Evolutionary conservation across 1,140 invertebrate species (phyloP).

Genomic region (Uloborus diversus): DNA sequence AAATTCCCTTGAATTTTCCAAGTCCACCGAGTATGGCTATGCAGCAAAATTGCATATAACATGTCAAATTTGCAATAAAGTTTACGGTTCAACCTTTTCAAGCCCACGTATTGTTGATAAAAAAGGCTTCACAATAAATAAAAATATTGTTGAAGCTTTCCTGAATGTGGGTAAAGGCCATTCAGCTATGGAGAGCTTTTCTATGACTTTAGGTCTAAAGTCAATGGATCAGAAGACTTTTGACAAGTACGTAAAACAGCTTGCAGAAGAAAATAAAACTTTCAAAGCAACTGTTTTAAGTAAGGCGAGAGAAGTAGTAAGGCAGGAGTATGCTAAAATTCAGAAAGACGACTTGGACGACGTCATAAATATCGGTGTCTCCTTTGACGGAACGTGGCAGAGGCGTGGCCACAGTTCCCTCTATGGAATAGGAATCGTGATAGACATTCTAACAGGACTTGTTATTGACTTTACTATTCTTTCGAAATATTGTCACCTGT

Average conservation of each 20-base stretch:
- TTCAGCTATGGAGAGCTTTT: neutral
- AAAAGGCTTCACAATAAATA: neutral
- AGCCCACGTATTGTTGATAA: neutral
- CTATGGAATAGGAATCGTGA: neutral
- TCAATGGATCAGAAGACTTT: conserved; percentile 1
- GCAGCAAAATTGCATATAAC: neutral
- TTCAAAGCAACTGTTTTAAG: neutral
- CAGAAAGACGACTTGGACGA: neutral
- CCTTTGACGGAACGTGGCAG: too few relatives aligned
- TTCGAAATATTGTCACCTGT: neutral
- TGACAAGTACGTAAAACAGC: neutral
- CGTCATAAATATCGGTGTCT: too few relatives aligned
- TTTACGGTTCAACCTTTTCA: neutral
- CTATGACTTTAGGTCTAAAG: neutral
- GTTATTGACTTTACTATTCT: neutral
- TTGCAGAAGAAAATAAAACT: neutral
- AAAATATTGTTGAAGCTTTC: neutral
- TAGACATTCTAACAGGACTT: neutral
- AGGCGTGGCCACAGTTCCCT: neutral
- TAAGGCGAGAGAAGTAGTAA: neutral
- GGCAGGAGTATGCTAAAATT: neutral
- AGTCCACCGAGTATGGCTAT: neutral
- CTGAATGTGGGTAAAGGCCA: conserved; percentile 2
- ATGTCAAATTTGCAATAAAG: neutral
- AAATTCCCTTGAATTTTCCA: neutral